phyloP scores from a whole-genome alignment of 1,140 invertebrate genomes.

The Coelopa frigida region DNA sequence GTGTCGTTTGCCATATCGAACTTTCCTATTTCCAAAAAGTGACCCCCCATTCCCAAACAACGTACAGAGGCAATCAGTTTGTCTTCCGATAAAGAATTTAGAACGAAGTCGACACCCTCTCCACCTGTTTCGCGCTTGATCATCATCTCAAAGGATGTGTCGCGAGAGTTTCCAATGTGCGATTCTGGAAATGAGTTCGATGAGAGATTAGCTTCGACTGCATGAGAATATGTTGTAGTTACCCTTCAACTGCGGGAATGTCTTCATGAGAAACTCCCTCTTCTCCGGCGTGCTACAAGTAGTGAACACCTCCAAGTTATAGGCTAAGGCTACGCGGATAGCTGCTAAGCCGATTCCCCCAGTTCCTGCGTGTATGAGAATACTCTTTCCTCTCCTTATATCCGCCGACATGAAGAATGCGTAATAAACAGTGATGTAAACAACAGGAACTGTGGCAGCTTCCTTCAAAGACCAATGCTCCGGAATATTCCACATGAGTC shows the following conservation, averaged over 20 bases:
- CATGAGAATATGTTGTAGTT: too few relatives aligned
- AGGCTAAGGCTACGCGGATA: conserved; percentile 66
- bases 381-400: conserved; percentile 59
- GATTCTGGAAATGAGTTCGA: conserved; percentile 39
- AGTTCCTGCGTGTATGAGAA: conserved; percentile 82
- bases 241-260: conserved; percentile 60
- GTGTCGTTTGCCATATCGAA: conserved; percentile 63
- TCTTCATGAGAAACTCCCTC: conserved; percentile 64
- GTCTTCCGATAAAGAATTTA: conserved; percentile 62
- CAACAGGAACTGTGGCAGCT: conserved; percentile 80
- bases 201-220: background rate
- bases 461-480: conserved; percentile 76
- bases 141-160: conserved; percentile 55
- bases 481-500: conserved; percentile 70
- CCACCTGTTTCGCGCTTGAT: conserved; percentile 52
- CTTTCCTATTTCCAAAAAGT: conserved; percentile 73
- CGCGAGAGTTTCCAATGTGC: conserved; percentile 58
- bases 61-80: conserved; percentile 66
- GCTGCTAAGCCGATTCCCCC: conserved; percentile 85
- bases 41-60: conserved; percentile 60
- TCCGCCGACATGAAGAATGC: conserved; percentile 61
- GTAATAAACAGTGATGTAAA: conserved; percentile 79
- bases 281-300: conserved; percentile 71
- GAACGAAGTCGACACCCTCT: conserved; percentile 60
- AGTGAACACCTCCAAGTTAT: conserved; percentile 64